Percentiles rank a stretch among this genome's conserved stretches.
phyloP scores from a whole-genome alignment of 1,140 invertebrate species.

The Zaprionus nigranus region DNA sequence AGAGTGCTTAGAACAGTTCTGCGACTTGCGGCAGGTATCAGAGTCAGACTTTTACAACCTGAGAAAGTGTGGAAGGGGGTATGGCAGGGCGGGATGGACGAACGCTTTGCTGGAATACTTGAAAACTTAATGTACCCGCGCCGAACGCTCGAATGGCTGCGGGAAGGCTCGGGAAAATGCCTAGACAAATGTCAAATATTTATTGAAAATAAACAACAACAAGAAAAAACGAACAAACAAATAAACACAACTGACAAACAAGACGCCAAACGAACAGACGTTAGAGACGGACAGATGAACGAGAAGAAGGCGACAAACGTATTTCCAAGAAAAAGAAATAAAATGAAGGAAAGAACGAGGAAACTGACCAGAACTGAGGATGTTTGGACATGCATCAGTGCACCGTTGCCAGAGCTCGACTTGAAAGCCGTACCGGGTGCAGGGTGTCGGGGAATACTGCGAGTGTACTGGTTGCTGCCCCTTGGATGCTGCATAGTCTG shows the following conservation, averaged over 20 bases:
- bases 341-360: conserved; percentile 57
- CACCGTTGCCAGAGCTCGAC: conserved; percentile 39
- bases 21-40: conserved; percentile 53
- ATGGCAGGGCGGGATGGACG: neutral
- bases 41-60: conserved; percentile 11
- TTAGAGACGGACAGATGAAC: conserved; percentile 8
- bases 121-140: conserved; percentile 79
- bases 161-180: conserved; percentile 65
- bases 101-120: conserved; percentile 50
- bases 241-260: conserved; percentile 81
- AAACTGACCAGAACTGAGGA: conserved; percentile 82
- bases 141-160: conserved; percentile 60
- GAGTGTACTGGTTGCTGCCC: conserved; percentile 5
- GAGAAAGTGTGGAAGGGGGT: conserved; percentile 21
- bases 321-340: conserved; percentile 80
- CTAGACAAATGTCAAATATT: conserved; percentile 83
- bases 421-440: conserved; percentile 63
- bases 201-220: conserved; percentile 77
- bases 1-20: conserved; percentile 36
- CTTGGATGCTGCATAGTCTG: conserved; percentile 46
- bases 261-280: conserved; percentile 47
- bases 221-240: conserved; percentile 53
- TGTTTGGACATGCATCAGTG: conserved; percentile 78
- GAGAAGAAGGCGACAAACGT: conserved; percentile 61
- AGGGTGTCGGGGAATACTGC: conserved; percentile 31